A percentile compares a stretch with the other conserved stretches of the same genome.
These are phyloP conservation scores for Ifrita kowaldi DNA, from an alignment of 2,113 vertebrate species.

Conservation along the genomic window DNA sequence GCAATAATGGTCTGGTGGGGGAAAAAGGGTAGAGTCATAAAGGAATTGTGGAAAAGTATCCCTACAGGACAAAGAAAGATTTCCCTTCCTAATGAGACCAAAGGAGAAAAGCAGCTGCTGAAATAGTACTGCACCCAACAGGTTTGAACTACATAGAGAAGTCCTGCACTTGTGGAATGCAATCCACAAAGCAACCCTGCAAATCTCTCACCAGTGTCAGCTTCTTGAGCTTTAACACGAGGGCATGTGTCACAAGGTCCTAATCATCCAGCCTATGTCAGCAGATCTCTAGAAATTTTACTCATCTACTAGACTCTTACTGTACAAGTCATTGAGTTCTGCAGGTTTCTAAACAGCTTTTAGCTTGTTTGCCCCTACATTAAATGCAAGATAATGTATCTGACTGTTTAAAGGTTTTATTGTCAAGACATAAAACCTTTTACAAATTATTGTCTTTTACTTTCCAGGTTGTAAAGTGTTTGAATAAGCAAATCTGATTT, in stretches of 20 bases:
- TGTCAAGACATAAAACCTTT: conserved; percentile 17
- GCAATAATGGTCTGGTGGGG: not conserved
- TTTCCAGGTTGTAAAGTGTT: conserved; percentile 46
- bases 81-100: not conserved
- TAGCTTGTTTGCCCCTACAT: not conserved
- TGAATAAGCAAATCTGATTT: conserved; percentile 44
- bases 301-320: not conserved
- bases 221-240: not conserved
- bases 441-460: conserved; percentile 48
- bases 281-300: not conserved
- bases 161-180: not conserved
- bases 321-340: conserved; percentile 51
- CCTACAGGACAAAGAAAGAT: not conserved
- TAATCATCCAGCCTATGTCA: not conserved
- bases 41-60: not conserved
- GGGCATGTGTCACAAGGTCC: not conserved
- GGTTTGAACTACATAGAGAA: not conserved
- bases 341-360: conserved; percentile 35
- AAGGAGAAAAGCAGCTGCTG: not conserved
- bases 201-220: not conserved
- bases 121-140: not conserved
- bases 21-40: not conserved
- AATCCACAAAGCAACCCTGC: not conserved
- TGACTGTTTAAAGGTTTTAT: conserved; percentile 48
- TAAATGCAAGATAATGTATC: conserved; percentile 10